Conservation (phyloP, 2,888 invertebrate genomes). For the Caenorhabditis wallacei region DNA sequence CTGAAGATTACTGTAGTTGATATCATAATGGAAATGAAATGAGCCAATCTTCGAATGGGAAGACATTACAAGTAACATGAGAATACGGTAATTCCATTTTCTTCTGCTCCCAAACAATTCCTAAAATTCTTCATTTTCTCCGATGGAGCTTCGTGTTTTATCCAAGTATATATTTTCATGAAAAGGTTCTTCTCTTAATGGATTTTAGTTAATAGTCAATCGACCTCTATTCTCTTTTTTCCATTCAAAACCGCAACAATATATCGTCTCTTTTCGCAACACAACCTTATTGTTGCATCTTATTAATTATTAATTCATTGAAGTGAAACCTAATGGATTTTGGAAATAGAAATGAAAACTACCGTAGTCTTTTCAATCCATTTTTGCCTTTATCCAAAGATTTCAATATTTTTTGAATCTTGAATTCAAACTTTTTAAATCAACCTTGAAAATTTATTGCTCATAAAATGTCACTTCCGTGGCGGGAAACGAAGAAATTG, state of each 20-base stretch:
- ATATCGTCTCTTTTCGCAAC: conserved; percentile 35
- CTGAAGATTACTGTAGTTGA: too few species aligned
- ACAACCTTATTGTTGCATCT: conserved; percentile 46
- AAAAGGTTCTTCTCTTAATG: conserved; percentile 31
- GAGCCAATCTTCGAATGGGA: too few species aligned
- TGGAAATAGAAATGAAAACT: conserved; percentile 7
- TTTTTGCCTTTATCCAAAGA: not conserved
- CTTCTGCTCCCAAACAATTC: too few species aligned
- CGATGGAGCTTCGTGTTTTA: too few species aligned
- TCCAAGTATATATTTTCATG: not conserved
- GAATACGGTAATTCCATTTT: too few species aligned
- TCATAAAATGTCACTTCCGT: conserved; percentile 20
- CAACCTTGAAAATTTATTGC: conserved; percentile 17
- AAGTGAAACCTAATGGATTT: conserved; percentile 32
- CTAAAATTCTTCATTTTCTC: not conserved
- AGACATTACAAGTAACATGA: too few species aligned
- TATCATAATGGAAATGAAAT: too few species aligned
- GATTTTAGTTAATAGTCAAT: conserved; percentile 48
- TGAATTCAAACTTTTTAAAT: conserved; percentile 13
- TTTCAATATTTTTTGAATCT: conserved; percentile 3
- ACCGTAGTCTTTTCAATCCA: not conserved
- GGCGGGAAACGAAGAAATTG: conserved; percentile 3
- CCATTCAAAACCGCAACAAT: conserved; percentile 50
- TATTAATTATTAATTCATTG: conserved; percentile 41
- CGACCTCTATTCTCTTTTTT: conserved; percentile 13